Evolutionary conservation across 2,888 invertebrate species (phyloP).

Genomic region (Panorpa germanica): DNA sequence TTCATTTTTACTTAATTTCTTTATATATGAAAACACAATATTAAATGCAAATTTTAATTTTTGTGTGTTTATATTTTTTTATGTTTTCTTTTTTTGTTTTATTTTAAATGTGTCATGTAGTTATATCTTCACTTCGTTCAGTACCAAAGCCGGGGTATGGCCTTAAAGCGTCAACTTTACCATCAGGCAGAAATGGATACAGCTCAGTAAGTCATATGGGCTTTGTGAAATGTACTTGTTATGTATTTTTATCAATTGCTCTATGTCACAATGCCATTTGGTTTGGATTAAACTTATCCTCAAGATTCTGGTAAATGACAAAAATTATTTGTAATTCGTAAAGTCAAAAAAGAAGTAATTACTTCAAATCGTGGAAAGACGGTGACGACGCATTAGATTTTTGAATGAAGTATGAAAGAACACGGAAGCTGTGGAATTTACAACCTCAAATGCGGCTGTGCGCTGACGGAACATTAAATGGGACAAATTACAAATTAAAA

Average conservation of each 20-base stretch:
- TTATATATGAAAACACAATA: conserved; percentile 3
- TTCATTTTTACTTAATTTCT: no score
- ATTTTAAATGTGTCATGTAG: conserved; percentile 15
- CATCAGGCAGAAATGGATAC: conserved; percentile 33
- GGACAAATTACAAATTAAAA: no score
- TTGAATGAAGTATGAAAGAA: no score
- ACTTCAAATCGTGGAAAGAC: no score
- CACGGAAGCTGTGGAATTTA: no score
- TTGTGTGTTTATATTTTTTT: conserved; percentile 20
- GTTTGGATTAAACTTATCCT: no score
- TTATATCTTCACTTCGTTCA: conserved; percentile 31
- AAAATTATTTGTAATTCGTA: no score
- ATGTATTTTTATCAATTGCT: not conserved
- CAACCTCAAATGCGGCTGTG: no score
- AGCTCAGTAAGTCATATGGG: conserved; percentile 24
- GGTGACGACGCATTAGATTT: no score
- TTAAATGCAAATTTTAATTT: conserved; percentile 3
- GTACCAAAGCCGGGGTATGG: conserved; percentile 64
- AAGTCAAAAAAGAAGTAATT: no score
- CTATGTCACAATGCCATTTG: not conserved
- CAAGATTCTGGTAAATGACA: no score
- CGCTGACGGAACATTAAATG: no score
- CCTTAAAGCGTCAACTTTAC: conserved; percentile 56
- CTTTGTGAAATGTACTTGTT: not conserved
- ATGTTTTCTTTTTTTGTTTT: conserved; percentile 15